phyloP scores from a whole-genome alignment of 2,113 vertebrate genomes.

The Lethenteron camtschaticum region DNA sequence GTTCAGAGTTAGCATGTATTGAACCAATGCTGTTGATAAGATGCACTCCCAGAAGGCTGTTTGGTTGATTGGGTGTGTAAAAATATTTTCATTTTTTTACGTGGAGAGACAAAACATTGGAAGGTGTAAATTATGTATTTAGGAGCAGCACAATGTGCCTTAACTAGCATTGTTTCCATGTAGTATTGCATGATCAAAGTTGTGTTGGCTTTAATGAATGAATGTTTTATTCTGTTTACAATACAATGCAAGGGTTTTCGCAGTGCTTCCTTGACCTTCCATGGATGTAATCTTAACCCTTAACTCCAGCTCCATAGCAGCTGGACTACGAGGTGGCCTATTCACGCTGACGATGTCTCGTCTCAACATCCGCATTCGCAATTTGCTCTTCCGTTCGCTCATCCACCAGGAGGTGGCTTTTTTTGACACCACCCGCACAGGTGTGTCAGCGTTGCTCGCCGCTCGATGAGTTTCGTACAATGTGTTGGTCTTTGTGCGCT shows the following conservation, averaged over 20 bases:
- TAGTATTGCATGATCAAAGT: neutral
- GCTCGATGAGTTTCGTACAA: too few species aligned
- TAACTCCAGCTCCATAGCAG: conserved; percentile 22
- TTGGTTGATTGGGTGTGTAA: too few species aligned
- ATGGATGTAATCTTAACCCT: neutral
- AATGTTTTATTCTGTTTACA: neutral
- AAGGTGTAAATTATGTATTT: too few species aligned
- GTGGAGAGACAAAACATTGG: neutral
- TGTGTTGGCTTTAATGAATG: neutral
- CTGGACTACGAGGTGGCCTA: conserved; percentile 30
- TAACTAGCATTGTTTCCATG: neutral
- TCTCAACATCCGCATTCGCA: conserved; percentile 30
- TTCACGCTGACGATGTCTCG: conserved; percentile 33
- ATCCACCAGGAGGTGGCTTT: conserved; percentile 32
- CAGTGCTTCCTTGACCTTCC: too few species aligned
- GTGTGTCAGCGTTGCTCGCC: conserved; percentile 13
- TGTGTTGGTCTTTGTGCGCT: too few species aligned
- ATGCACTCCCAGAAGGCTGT: too few species aligned
- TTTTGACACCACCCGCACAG: conserved; percentile 22
- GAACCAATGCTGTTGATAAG: too few species aligned
- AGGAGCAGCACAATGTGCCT: too few species aligned
- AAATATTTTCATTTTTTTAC: too few species aligned
- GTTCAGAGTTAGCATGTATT: too few species aligned
- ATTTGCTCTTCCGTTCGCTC: conserved; percentile 26
- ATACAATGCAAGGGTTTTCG: too few species aligned